Evolutionary conservation across 2,888 invertebrate genomes (phyloP), one percentile per base, ranked within the genome.

Genomic region (Eristalis intricaria): DNA sequence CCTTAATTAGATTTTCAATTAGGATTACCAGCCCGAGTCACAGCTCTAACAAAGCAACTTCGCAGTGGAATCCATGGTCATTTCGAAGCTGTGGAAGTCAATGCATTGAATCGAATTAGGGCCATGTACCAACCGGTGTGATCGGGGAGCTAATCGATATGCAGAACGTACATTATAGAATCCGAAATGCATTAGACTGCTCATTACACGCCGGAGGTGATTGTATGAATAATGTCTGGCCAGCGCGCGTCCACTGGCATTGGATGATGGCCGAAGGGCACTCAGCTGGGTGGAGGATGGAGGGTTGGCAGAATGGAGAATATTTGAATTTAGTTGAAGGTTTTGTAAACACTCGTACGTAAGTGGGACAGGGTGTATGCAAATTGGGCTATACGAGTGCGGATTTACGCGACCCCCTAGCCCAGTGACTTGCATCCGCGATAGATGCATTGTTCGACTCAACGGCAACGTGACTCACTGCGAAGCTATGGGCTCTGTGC

Each of bases 1-100:
- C 83, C 84, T 80, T 87, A 87, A 87, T 87, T 87, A 87, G 87
- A 87, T 87, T 87, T 87, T 84, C 84, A 79, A 87, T 87, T 87
- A 84, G 87, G 83, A 86, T 75, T 75, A 61, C 38, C 50, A 73
- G 29, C 64, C 43, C 11, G 22, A 74, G 29, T n/a, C 68, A 23
- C 29, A 73, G 61, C 32, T 73, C 15, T 68, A 76, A 84, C 87
- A 87, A 87, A 87, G 87, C 58, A 71, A 60, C 26, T 60, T 26
- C 60, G 26, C 26, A 71, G 70, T 26, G n/a, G 50, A 50, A 13
- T 68, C 43, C 38, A 35, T 32, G 13, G 35, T 74, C 56, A 50
- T 77, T 43, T 58, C 84, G 69, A 56, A 29, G 60, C 60, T 19
- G 23, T n/a, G 29, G 38, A 40, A 43, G 58, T 58, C 69, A 63